Conservation (phyloP, 2,797 vertebrate genomes). For the Poliocrania exsul region DNA sequence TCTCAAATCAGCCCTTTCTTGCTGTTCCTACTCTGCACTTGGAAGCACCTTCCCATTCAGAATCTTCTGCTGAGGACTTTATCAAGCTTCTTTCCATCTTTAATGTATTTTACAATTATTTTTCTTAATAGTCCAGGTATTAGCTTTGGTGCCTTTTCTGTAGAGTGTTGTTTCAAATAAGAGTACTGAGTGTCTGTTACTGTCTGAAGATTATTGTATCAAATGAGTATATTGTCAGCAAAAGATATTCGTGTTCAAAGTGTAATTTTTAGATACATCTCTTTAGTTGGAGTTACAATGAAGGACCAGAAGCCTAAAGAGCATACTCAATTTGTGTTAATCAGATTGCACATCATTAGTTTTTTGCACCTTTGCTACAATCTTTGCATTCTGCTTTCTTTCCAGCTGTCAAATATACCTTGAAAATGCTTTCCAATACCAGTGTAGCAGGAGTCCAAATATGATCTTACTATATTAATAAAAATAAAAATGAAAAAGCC, state of each 20-base stretch:
- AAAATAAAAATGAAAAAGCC: not conserved
- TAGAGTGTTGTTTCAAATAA: not conserved
- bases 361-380: not conserved
- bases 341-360: not conserved
- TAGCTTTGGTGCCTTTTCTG: not conserved
- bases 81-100: not conserved
- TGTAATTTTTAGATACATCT: not conserved
- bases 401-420: not conserved
- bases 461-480: not conserved
- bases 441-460: not conserved
- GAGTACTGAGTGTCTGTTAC: not conserved
- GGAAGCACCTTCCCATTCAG: not conserved
- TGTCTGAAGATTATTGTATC: not conserved
- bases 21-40: not conserved
- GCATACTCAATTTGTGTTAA: not conserved
- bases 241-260: not conserved
- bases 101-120: not conserved
- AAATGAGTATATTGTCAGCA: not conserved
- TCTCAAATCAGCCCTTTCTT: not conserved
- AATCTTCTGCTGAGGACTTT: not conserved
- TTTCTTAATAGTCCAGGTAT: not conserved
- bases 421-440: not conserved
- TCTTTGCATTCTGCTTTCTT: not conserved
- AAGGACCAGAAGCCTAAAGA: not conserved
- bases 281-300: not conserved